These are phyloP conservation scores for Taurulus bubalis DNA, from an alignment of 2,113 vertebrate species.

Conservation along the genomic window DNA sequence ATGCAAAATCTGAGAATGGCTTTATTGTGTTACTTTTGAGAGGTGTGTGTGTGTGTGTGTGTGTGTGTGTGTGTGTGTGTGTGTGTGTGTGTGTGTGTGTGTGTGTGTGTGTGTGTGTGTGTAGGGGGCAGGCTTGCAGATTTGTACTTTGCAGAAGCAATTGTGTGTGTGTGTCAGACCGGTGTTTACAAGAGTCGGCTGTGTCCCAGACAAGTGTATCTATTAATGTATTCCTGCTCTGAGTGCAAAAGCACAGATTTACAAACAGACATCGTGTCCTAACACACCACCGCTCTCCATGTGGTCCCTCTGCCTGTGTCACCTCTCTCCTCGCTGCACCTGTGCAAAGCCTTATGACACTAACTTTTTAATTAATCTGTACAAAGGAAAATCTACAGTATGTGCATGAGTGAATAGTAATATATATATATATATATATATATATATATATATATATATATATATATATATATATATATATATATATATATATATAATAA, in stretches of 20 bases:
- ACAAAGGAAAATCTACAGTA: not conserved
- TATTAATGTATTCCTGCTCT: slow-evolving; percentile 79
- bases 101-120: slow-evolving; percentile 13
- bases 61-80: not conserved
- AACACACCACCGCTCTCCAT: slow-evolving; percentile 67
- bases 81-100: slow-evolving; percentile 35
- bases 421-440: not conserved
- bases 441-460: not conserved
- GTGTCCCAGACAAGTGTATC: slow-evolving; percentile 75
- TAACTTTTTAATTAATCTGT: slow-evolving; percentile 41
- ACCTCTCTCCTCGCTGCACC: slow-evolving; percentile 56
- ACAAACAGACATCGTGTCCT: slow-evolving; percentile 69
- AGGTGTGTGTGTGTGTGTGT: slow-evolving; percentile 9
- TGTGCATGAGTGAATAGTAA: not conserved
- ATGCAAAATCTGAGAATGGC: slow-evolving; percentile 77
- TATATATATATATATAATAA: too few relatives aligned
- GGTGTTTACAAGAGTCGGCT: slow-evolving; percentile 74
- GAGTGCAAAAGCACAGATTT: slow-evolving; percentile 75
- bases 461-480: too few relatives aligned
- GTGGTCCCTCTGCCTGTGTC: slow-evolving; percentile 62
- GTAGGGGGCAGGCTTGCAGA: slow-evolving; percentile 45
- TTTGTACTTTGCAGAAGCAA: slow-evolving; percentile 49
- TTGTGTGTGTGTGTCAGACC: slow-evolving; percentile 54
- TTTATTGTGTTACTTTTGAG: slow-evolving; percentile 76
- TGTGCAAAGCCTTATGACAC: slow-evolving; percentile 28